These are phyloP conservation scores for Hecatera dysodea DNA, from an alignment of 2,888 invertebrate genomes.

Conservation along the genomic window DNA sequence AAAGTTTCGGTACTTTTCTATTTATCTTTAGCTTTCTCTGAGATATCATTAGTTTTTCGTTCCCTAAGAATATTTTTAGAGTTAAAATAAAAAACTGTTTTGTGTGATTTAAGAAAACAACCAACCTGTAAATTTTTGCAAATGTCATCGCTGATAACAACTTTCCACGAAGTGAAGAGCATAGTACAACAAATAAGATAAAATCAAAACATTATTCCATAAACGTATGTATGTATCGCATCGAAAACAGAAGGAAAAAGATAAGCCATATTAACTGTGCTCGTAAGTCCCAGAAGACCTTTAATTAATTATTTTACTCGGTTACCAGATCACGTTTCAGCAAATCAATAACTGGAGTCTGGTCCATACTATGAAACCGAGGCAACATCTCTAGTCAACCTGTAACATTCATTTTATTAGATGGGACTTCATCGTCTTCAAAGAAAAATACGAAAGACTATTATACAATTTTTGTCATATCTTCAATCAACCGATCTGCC, in stretches of 20 bases:
- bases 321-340: constrained; percentile 41
- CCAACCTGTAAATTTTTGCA: too few species aligned
- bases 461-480: background rate
- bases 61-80: too few species aligned
- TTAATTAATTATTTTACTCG: constrained; percentile 37
- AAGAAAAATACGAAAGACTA: background rate
- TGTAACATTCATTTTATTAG: background rate
- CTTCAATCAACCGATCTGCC: too few species aligned
- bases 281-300: constrained; percentile 17
- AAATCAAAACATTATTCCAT: too few species aligned
- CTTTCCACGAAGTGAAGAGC: too few species aligned
- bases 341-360: constrained; percentile 30
- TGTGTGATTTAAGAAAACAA: too few species aligned
- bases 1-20: too few species aligned
- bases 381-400: background rate
- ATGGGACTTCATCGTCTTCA: background rate
- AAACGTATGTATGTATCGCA: background rate
- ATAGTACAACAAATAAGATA: too few species aligned
- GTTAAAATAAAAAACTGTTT: too few species aligned
- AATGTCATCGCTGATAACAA: too few species aligned
- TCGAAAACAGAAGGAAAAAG: constrained; percentile 1
- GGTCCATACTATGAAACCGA: background rate
- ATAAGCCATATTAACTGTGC: constrained; percentile 11
- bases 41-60: too few species aligned
- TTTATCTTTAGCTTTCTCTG: too few species aligned